Evolutionary conservation across 2,113 vertebrate species (phyloP), one percentile per base, ranked within the genome.

Genomic region (Conger conger): DNA sequence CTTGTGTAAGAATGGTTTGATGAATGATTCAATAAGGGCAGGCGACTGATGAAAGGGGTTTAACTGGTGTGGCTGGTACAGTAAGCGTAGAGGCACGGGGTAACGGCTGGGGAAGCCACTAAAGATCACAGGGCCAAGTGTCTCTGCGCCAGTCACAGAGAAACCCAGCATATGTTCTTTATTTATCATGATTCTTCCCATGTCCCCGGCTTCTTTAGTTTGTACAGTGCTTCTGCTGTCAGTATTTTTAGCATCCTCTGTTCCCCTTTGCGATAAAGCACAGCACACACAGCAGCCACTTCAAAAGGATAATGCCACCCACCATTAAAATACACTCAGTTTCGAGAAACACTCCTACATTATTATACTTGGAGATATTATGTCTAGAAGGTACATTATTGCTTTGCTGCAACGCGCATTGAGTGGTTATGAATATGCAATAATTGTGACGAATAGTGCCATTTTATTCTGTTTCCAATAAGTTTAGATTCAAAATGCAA

Each of bases 381-480:
- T 11, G 78, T 77, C 37, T 76, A 81, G 85, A 50, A 87, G 83
- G 79, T 79, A 83, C 83, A 84, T 85, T 86, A 88, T 87, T 68
- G 84, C 23, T 86, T 88, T n/a, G n/a, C 60, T 54, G 54, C 42
- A 79, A 37, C 23, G 88, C 63, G 76, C 77, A 79, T 84, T 82
- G 53, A 85, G 79, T 45, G 76, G 86, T 86, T 88, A 83, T 63
- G 76, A 83, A 87, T 54, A 73, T 73, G 68, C 88, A 90, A 89
- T 85, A 83, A 84, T 23, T 85, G 79, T 50, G 50, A 79, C 53
- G 87, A 88, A 86, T 83, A 86, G 87, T 30, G 84, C 86, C 83
- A 83, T 90, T 89, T 73, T 40, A 83, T 83, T 86, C 83, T 79
- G 35, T 60, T 77, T 89, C 60, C 76, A 76, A 87, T 86, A 86